Base-by-base conservation (phyloP, 2,113 vertebrate species). In the Epinephelus lanceolatus region DNA sequence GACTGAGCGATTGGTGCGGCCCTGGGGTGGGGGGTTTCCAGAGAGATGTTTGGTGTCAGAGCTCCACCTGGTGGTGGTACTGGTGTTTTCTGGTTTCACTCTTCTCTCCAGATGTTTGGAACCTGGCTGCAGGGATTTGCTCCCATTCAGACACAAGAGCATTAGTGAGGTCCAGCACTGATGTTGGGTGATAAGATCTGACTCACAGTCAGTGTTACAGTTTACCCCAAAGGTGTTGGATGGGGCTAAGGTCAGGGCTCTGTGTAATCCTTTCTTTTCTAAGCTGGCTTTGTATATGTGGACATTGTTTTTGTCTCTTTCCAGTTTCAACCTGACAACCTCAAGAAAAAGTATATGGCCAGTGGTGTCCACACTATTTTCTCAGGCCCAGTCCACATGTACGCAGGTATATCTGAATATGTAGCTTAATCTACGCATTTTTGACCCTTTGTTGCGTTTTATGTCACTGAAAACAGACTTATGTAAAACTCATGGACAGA, bases 61-160 rank as follows among this genome's bases (percentile, higher is more conserved):
- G 89, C 81, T n/a, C 93, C 94, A 84, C 86, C 94, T 94, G 63
- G 69, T 92, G 93, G 82, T 45, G 2, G 9, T 68, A 47, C 65
- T 42, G 49, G 2, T 10, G 0, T 3, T 27, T 27, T 19, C 23
- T 67, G 23, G 40, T 66, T 66, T 47, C n/a, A 17, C n/a, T 25
- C 13, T 23, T 47, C 17, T 14, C 23, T 18, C 7, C n/a, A 49
- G 45, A 67, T 49, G 42, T 49, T 67, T 61, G 17, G 14, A 67
- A 19, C 11, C 45, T 45, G 27, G 47, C 13, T 59, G 23, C 56
- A 27, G 56, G 56, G 56, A 27, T 17, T 59, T 57, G 37, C 14
- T 63, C 19, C 18, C 61, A 42, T 65, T n/a, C 21, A 63, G 61
- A 19, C 18, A 37, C 30, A 18, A 42, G 59, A 61, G 17, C 59